Evolutionary conservation across 1,140 invertebrate genomes (phyloP).

Genomic region (Drosophila kurseongensis): DNA sequence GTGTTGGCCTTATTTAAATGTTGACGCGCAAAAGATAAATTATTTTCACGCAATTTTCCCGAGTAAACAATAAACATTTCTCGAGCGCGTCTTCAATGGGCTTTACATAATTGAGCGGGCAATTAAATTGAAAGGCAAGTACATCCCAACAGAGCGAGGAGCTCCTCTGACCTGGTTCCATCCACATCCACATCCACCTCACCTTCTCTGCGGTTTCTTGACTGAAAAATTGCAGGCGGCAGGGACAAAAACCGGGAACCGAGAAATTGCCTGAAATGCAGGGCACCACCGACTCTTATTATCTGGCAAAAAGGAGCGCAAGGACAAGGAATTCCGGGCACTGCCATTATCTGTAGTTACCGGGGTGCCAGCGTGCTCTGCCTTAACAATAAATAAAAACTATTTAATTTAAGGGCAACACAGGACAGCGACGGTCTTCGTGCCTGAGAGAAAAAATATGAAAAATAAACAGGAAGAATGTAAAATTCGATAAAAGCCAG

Average conservation of each 20-base stretch:
- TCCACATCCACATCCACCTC: not conserved
- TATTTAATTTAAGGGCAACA: constrained; percentile 74
- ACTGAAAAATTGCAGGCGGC: constrained; percentile 48
- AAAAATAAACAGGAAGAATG: constrained; percentile 38
- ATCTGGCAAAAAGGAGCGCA: constrained; percentile 23
- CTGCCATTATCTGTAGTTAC: constrained; percentile 66
- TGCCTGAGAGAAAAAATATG: constrained; percentile 52
- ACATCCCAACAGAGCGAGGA: constrained; percentile 28
- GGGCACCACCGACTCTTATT: constrained; percentile 26
- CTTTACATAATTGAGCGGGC: constrained; percentile 78
- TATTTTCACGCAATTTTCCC: constrained; percentile 79
- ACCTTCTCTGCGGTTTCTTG: constrained; percentile 48
- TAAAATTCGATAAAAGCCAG: constrained; percentile 37
- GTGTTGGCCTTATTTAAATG: constrained; percentile 58
- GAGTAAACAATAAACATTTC: constrained; percentile 77
- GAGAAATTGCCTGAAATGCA: constrained; percentile 41
- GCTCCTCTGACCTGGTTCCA: constrained; percentile 5
- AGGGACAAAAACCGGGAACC: constrained; percentile 36
- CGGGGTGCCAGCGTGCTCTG: constrained; percentile 35
- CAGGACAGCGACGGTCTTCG: constrained; percentile 7
- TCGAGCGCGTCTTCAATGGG: constrained; percentile 56
- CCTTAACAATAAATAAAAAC: constrained; percentile 80
- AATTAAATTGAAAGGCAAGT: constrained; percentile 70
- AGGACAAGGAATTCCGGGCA: constrained; percentile 43
- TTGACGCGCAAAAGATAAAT: constrained; percentile 75